These are phyloP conservation scores for Dromius quadrimaculatus DNA, from an alignment of 2,888 invertebrate genomes.

Conservation along the genomic window DNA sequence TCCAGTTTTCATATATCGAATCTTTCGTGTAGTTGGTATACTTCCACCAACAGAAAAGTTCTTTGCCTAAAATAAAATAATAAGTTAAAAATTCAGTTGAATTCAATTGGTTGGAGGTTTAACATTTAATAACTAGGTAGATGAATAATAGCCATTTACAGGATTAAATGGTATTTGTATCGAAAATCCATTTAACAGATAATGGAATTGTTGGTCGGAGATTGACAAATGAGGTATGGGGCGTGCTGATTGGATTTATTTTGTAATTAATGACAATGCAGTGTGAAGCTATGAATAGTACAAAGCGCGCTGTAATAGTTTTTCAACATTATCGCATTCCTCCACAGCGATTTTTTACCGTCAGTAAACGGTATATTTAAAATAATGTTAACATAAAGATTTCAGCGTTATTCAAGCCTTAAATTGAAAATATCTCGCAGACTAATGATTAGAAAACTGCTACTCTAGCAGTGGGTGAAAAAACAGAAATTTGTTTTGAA, in stretches of 20 bases:
- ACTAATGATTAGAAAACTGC: conserved; percentile 40
- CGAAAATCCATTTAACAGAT: neutral
- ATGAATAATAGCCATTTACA: no score
- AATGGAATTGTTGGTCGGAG: neutral
- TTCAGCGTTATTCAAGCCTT: conserved; percentile 46
- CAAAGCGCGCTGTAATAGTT: neutral
- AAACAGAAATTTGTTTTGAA: conserved; percentile 48
- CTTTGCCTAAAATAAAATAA: no score
- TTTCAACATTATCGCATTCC: conserved; percentile 15
- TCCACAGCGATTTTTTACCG: conserved; percentile 13
- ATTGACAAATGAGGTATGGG: conserved; percentile 29
- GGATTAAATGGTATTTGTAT: neutral
- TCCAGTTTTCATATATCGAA: neutral
- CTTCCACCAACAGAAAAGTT: no score
- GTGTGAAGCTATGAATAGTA: conserved; percentile 3
- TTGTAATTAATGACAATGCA: conserved; percentile 33
- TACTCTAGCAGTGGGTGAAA: conserved; percentile 12
- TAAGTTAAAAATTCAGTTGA: no score
- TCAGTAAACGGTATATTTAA: conserved; percentile 34
- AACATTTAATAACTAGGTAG: no score
- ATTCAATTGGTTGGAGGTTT: no score
- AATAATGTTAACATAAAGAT: conserved; percentile 42
- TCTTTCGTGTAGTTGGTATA: no score
- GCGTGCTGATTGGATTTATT: conserved; percentile 19
- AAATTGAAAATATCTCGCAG: conserved; percentile 47